phyloP scores from a whole-genome alignment of 2,113 vertebrate species.

The Tupaia tana region DNA sequence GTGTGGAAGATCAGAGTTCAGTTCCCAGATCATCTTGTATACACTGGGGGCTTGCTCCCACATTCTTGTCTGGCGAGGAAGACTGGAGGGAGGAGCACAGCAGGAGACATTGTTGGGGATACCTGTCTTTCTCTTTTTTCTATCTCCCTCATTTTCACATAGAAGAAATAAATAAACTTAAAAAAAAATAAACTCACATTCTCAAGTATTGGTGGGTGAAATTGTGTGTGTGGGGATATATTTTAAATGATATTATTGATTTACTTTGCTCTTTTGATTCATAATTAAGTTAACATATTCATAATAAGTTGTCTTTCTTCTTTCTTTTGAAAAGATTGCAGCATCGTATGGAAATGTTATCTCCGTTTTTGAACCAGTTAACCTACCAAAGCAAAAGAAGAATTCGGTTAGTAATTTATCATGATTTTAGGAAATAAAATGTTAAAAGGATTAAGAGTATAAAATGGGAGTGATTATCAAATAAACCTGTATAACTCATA shows the following conservation, averaged over 20 bases:
- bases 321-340: slow-evolving; percentile 92
- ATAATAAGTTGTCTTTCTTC: slow-evolving; percentile 56
- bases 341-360: slow-evolving; percentile 96
- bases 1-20: too few species aligned
- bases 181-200: neutral
- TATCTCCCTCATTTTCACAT: too few species aligned
- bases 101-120: too few species aligned
- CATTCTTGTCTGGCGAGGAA: too few species aligned
- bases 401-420: slow-evolving; percentile 89
- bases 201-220: neutral
- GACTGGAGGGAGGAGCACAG: too few species aligned
- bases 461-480: neutral
- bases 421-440: slow-evolving; percentile 62
- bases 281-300: slow-evolving; percentile 44
- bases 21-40: too few species aligned
- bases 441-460: neutral
- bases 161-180: too few species aligned
- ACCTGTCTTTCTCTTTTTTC: too few species aligned
- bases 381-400: slow-evolving; percentile 88
- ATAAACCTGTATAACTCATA: slow-evolving; percentile 5
- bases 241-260: slow-evolving; percentile 48
- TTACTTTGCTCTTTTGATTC: slow-evolving; percentile 56
- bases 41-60: too few species aligned
- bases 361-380: slow-evolving; percentile 96
- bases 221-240: neutral